Percentiles rank a stretch among this genome's conserved stretches.
Conservation (phyloP, 64 coral and sea anemone species). For the Pachyseris speciosa region DNA sequence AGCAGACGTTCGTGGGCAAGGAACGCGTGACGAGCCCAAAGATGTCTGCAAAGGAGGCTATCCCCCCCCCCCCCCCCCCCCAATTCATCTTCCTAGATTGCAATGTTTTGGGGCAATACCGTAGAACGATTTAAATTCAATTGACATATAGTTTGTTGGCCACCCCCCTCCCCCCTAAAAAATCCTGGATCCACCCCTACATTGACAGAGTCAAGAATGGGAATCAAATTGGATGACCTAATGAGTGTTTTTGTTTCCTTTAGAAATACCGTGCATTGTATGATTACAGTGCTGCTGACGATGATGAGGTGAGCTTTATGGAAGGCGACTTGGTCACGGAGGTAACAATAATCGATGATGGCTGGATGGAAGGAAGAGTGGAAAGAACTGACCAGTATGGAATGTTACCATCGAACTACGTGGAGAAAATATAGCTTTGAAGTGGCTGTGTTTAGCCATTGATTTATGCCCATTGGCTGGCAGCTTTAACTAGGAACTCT, state of each 20-base stretch:
- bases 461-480: neutral
- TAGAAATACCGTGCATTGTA: conserved; percentile 80
- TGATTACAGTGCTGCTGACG: conserved; percentile 95
- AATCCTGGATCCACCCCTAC: too few species aligned
- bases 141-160: too few species aligned
- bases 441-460: neutral
- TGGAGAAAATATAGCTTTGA: conserved; percentile 47
- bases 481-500: neutral
- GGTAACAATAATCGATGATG: conserved; percentile 89
- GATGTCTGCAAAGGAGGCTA: too few species aligned
- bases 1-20: too few species aligned
- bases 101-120: too few species aligned
- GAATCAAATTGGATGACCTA: neutral
- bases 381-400: conserved; percentile 91
- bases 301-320: conserved; percentile 91
- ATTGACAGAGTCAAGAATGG: too few species aligned
- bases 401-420: conserved; percentile 97
- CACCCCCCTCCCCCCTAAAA: too few species aligned
- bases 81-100: too few species aligned
- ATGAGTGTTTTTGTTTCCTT: conserved; percentile 7
- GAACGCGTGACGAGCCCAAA: too few species aligned
- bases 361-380: conserved; percentile 93
- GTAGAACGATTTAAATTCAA: too few species aligned
- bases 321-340: conserved; percentile 84
- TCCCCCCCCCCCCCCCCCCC: too few species aligned